Evolutionary conservation across 2,888 invertebrate genomes (phyloP).

Genomic region (Drosophila falleni): DNA sequence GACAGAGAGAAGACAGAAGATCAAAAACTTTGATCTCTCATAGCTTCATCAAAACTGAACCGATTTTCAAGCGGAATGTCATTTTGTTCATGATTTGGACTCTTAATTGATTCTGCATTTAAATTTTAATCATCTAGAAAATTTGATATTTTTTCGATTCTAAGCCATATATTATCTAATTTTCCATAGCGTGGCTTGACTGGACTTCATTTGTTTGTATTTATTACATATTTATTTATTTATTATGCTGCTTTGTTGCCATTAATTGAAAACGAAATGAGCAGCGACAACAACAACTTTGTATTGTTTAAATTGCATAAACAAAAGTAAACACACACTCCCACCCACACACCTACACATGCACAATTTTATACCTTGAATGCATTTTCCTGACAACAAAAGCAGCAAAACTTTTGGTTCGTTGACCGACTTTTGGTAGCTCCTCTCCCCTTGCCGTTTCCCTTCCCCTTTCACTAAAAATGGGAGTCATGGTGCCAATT

Average conservation of each 20-base stretch:
- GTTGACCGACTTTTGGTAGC: constrained; percentile 69
- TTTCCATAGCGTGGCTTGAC: too few species aligned
- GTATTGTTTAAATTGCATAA: constrained; percentile 49
- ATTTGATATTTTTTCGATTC: too few species aligned
- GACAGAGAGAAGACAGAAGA: neutral
- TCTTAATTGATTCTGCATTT: too few species aligned
- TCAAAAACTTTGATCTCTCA: too few species aligned
- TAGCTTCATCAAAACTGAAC: too few species aligned
- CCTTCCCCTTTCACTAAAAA: neutral
- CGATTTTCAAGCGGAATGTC: too few species aligned
- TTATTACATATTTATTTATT: constrained; percentile 41
- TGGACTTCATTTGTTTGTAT: constrained; percentile 24
- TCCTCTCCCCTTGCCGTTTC: neutral
- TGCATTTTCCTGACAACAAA: constrained; percentile 42
- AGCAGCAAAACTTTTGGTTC: constrained; percentile 49
- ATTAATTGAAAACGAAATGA: constrained; percentile 72
- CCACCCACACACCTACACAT: neutral
- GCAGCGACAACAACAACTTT: constrained; percentile 21
- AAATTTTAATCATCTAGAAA: too few species aligned
- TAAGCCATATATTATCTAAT: too few species aligned
- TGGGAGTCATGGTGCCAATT: constrained; percentile 31
- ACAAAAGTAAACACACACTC: constrained; percentile 30
- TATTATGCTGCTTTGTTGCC: constrained; percentile 32
- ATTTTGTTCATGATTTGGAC: too few species aligned
- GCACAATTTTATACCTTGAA: constrained; percentile 2